Evolutionary conservation across 2,888 invertebrate species (phyloP).

Genomic region (Malachius bipustulatus): DNA sequence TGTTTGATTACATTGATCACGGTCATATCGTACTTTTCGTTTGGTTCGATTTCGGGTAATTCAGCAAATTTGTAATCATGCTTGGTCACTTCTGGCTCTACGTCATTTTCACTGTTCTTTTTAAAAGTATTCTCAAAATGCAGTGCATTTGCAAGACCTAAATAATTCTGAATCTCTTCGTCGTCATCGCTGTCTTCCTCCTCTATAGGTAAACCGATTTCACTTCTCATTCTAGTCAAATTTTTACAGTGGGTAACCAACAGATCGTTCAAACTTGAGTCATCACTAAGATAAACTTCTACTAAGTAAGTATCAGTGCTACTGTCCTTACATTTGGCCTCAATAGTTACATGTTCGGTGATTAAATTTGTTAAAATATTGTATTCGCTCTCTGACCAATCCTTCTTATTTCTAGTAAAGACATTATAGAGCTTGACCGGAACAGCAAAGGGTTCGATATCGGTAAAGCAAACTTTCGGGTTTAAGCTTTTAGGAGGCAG

Average conservation of each 20-base stretch:
- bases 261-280: slow-evolving; percentile 35
- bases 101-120: neutral
- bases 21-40: slow-evolving; percentile 26
- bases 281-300: slow-evolving; percentile 22
- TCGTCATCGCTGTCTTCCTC: slow-evolving; percentile 15
- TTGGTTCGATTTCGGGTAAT: neutral
- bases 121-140: neutral
- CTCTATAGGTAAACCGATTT: slow-evolving; percentile 3
- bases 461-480: slow-evolving; percentile 48
- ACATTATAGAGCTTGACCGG: slow-evolving; percentile 47
- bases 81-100: neutral
- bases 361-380: slow-evolving; percentile 49
- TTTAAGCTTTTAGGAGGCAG: slow-evolving; percentile 46
- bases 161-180: neutral
- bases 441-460: slow-evolving; percentile 55
- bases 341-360: slow-evolving; percentile 41
- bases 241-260: slow-evolving; percentile 31
- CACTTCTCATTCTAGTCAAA: slow-evolving; percentile 16
- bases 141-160: neutral
- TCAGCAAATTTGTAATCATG: slow-evolving; percentile 1
- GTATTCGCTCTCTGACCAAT: slow-evolving; percentile 43
- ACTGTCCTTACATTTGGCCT: slow-evolving; percentile 32
- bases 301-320: slow-evolving; percentile 22
- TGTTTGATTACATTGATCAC: slow-evolving; percentile 30
- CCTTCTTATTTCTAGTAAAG: slow-evolving; percentile 34